These are phyloP conservation scores for Percopsis omiscomaycus DNA, from an alignment of 2,797 vertebrate species.

Conservation along the genomic window DNA sequence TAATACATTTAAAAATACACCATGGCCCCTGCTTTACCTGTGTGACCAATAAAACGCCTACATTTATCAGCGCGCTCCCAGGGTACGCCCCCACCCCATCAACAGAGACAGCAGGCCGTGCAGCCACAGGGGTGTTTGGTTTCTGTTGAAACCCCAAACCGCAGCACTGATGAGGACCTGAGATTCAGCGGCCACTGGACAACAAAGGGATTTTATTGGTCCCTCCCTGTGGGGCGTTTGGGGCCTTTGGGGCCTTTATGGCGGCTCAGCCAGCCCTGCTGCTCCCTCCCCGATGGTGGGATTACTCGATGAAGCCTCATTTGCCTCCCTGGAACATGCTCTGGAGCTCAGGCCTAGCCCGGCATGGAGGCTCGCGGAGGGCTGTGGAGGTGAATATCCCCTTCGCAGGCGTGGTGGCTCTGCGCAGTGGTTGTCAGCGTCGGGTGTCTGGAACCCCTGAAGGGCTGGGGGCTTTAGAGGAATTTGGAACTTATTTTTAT, in stretches of 20 bases:
- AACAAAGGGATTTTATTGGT: constrained; percentile 75
- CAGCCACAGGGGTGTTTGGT: constrained; percentile 44
- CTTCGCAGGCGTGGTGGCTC: constrained; percentile 33
- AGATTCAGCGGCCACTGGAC: constrained; percentile 53
- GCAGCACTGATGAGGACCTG: constrained; percentile 54
- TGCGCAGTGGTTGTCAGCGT: constrained; percentile 19
- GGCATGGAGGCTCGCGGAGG: constrained; percentile 37
- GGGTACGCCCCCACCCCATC: constrained; percentile 13
- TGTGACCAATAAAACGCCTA: no score
- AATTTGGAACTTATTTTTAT: no score
- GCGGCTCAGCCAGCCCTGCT: constrained; percentile 40
- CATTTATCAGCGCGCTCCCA: no score
- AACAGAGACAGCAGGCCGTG: constrained; percentile 41
- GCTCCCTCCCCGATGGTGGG: constrained; percentile 59
- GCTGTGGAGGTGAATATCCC: not conserved
- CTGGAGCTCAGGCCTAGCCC: constrained; percentile 55
- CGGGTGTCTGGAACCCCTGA: constrained; percentile 22
- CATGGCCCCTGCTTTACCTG: no score
- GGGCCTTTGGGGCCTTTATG: constrained; percentile 53
- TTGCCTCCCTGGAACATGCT: constrained; percentile 37
- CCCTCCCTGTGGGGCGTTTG: constrained; percentile 61
- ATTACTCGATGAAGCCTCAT: constrained; percentile 65
- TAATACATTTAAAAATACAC: no score
- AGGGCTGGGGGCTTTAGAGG: no score
- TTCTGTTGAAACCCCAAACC: constrained; percentile 57